Conservation (phyloP, 2,797 vertebrate genomes). For the Sciaenops ocellatus region DNA sequence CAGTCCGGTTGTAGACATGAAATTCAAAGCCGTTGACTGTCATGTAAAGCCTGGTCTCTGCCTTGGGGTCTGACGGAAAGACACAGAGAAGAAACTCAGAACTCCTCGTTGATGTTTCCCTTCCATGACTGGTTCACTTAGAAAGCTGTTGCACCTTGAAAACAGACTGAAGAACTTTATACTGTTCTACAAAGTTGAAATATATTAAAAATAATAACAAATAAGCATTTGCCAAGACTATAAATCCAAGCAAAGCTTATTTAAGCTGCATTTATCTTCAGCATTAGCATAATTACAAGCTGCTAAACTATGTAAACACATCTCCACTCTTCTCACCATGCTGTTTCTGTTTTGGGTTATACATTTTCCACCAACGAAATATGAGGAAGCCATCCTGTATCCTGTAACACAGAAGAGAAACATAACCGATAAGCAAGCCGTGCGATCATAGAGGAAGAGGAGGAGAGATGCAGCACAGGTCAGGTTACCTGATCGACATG, state of each 20-base stretch:
- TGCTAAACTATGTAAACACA: background rate
- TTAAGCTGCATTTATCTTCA: background rate
- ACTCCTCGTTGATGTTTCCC: background rate
- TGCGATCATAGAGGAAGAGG: background rate
- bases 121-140: background rate
- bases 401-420: slow-evolving; percentile 76
- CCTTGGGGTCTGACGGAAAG: slow-evolving; percentile 91
- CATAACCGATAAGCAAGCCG: background rate
- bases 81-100: slow-evolving; percentile 1
- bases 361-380: slow-evolving; percentile 99
- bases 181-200: background rate
- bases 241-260: background rate
- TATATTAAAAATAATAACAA: background rate
- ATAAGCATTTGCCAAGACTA: background rate
- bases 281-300: background rate
- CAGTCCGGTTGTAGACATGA: slow-evolving; percentile 97
- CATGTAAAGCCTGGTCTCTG: slow-evolving; percentile 96
- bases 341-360: slow-evolving; percentile 98
- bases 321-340: slow-evolving; percentile 87
- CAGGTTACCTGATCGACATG: slow-evolving; percentile 95
- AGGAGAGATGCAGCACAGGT: background rate
- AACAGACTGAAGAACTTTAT: background rate
- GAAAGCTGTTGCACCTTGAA: background rate
- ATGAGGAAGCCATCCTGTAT: slow-evolving; percentile 99
- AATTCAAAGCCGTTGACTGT: slow-evolving; percentile 99